phyloP scores from a whole-genome alignment of 2,888 invertebrate genomes.

The Microctonus brassicae region DNA sequence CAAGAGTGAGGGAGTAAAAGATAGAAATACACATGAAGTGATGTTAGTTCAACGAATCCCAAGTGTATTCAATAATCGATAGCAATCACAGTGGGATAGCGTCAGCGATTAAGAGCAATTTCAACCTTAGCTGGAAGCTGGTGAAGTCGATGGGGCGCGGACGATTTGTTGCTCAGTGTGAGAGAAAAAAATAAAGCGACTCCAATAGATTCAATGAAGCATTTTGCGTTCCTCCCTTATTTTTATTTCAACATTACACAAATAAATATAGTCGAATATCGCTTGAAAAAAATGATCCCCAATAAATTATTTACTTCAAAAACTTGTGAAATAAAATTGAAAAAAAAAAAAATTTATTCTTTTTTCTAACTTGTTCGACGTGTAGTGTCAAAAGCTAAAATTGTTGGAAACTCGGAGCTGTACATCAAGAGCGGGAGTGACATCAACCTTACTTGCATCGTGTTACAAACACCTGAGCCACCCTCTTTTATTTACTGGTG shows the following conservation, averaged over 20 bases:
- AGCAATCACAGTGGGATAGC: slow-evolving; percentile 28
- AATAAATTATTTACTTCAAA: too few species aligned
- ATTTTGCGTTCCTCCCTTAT: too few species aligned
- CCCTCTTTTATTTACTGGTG: slow-evolving; percentile 78
- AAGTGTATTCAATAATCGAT: slow-evolving; percentile 31
- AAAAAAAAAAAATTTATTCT: slow-evolving; percentile 35
- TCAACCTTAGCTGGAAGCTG: slow-evolving; percentile 22
- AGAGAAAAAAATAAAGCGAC: slow-evolving; percentile 13
- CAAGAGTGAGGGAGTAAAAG: neutral
- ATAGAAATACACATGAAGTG: neutral
- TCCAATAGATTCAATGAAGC: neutral
- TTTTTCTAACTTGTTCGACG: slow-evolving; percentile 53
- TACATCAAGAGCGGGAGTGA: slow-evolving; percentile 91
- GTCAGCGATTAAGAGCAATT: slow-evolving; percentile 36
- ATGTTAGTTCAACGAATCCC: slow-evolving; percentile 7
- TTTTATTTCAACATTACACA: neutral
- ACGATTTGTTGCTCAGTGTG: slow-evolving; percentile 18
- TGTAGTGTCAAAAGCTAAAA: slow-evolving; percentile 91
- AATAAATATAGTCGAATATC: too few species aligned
- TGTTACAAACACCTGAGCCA: slow-evolving; percentile 85
- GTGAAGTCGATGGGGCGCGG: slow-evolving; percentile 23
- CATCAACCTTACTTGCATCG: slow-evolving; percentile 91
- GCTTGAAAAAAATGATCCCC: too few species aligned
- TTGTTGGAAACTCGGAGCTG: slow-evolving; percentile 86
- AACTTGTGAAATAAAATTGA: too few species aligned